Evolutionary conservation across 2,888 invertebrate genomes (phyloP).

Genomic region (Aleiodes testaceus): DNA sequence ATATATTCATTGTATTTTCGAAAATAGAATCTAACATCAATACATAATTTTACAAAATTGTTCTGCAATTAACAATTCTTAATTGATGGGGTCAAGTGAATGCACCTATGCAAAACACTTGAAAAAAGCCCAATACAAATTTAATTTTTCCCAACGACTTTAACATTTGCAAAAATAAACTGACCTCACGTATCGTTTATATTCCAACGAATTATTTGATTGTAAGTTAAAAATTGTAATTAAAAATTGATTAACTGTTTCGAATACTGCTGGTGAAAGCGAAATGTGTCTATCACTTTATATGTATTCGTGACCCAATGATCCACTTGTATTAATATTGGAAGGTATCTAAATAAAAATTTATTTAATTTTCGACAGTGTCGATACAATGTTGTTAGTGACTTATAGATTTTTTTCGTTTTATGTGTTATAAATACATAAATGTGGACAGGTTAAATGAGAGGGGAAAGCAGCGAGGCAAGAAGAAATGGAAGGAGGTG

Average conservation of each 20-base stretch:
- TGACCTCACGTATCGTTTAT: background rate
- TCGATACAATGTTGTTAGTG: slow-evolving; percentile 4
- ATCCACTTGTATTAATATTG: slow-evolving; percentile 37
- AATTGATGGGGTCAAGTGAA: no score
- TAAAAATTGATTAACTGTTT: background rate
- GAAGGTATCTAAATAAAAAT: slow-evolving; percentile 13
- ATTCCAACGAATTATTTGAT: no score
- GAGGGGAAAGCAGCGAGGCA: background rate
- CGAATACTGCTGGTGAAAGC: slow-evolving; percentile 38
- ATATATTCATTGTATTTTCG: no score
- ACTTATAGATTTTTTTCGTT: background rate
- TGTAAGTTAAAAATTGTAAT: slow-evolving; percentile 1
- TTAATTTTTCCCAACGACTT: background rate
- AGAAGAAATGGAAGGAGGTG: background rate
- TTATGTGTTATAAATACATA: slow-evolving; percentile 9
- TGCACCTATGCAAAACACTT: no score
- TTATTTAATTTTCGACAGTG: slow-evolving; percentile 18
- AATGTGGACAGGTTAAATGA: slow-evolving; percentile 15
- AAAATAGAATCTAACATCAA: no score
- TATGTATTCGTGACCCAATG: slow-evolving; percentile 32
- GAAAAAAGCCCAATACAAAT: no score
- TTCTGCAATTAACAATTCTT: no score
- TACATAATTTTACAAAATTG: no score
- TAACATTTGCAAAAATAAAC: background rate
- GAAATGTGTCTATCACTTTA: slow-evolving; percentile 31